phyloP scores from a whole-genome alignment of 2,797 vertebrate genomes.

The Carapus acus region DNA sequence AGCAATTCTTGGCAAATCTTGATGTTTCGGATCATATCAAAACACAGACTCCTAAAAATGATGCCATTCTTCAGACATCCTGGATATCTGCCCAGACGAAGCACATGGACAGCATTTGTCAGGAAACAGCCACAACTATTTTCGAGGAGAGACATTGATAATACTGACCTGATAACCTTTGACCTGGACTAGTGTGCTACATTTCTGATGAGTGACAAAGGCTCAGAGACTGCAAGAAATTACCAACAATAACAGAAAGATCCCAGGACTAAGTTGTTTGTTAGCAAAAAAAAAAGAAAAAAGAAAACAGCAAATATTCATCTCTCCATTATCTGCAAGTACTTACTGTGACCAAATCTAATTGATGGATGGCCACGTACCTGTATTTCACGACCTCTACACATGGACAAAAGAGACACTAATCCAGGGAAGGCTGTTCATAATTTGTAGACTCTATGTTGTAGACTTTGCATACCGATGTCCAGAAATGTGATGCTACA shows the following conservation, averaged over 20 bases:
- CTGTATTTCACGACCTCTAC: no score
- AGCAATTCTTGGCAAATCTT: slow-evolving; percentile 30
- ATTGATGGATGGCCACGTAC: no score
- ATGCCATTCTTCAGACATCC: slow-evolving; percentile 46
- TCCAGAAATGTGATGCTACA: no score
- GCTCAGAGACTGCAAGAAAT: slow-evolving; percentile 31
- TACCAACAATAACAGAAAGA: slow-evolving; percentile 35
- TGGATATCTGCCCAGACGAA: slow-evolving; percentile 54
- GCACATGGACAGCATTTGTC: slow-evolving; percentile 62
- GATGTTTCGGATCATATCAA: slow-evolving; percentile 38
- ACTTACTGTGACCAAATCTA: no score
- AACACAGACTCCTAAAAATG: slow-evolving; percentile 37
- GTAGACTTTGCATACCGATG: no score
- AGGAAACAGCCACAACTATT: slow-evolving; percentile 50
- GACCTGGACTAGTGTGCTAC: slow-evolving; percentile 30
- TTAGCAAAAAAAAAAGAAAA: no score
- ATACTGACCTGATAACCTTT: slow-evolving; percentile 56
- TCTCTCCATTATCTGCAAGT: no score
- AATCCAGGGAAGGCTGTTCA: no score
- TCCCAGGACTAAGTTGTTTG: slow-evolving; percentile 1
- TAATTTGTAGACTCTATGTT: no score
- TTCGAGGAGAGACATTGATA: slow-evolving; percentile 63
- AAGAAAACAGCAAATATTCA: neutral
- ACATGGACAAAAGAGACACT: no score
- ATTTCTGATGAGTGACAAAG: slow-evolving; percentile 42